Conservation (phyloP, 2,888 invertebrate species). For the Nasonovia ribisnigri region DNA sequence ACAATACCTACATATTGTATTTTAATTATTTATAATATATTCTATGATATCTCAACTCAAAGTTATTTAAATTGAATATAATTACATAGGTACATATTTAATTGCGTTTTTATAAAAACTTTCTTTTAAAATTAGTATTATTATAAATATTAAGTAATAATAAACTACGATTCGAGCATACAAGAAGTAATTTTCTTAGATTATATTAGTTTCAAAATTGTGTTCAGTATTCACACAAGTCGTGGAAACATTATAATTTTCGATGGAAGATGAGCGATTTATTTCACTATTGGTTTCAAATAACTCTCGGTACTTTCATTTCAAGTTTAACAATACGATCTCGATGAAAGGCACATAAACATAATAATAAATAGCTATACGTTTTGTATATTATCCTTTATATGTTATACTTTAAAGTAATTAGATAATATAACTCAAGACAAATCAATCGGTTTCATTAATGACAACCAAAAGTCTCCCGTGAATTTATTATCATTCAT, state of each 20-base stretch:
- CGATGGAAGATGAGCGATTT: background rate
- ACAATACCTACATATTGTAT: background rate
- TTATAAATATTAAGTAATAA: background rate
- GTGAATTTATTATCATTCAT: background rate
- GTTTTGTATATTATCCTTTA: background rate
- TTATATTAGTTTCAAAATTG: background rate
- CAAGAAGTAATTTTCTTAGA: background rate
- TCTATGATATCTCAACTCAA: background rate
- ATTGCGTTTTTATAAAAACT: background rate
- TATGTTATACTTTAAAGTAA: background rate
- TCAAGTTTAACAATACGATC: background rate
- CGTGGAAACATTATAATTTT: background rate
- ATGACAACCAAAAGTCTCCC: background rate
- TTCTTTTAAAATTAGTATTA: slow-evolving; percentile 7
- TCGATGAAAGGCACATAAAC: background rate
- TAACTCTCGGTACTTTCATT: background rate
- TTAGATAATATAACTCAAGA: background rate
- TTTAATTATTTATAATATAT: background rate
- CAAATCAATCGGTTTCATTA: background rate
- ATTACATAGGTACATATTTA: background rate
- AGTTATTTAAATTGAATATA: background rate
- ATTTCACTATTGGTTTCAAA: background rate
- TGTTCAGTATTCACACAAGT: background rate
- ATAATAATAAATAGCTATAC: background rate
- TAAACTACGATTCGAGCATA: background rate